Percentiles rank a stretch among this genome's conserved stretches.
These are phyloP conservation scores for Drosophila grimshawi DNA, from an alignment of 1,140 invertebrate genomes.

Conservation along the genomic window DNA sequence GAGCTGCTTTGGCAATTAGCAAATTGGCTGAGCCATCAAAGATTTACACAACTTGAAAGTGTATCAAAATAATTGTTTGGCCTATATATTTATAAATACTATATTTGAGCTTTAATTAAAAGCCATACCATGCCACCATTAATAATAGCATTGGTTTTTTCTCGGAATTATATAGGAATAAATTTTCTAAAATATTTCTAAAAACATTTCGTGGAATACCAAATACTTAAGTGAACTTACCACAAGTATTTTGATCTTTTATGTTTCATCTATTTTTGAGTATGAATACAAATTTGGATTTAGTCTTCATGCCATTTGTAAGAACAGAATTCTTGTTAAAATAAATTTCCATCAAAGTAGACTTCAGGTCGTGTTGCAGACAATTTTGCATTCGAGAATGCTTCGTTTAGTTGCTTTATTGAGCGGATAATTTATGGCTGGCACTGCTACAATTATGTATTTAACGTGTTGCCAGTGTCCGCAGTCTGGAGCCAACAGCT, in stretches of 20 bases:
- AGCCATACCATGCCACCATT: background rate
- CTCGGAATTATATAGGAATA: background rate
- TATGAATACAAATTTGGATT: too few relatives aligned
- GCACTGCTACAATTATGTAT: constrained; percentile 6
- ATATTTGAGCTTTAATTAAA: background rate
- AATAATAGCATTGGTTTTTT: background rate
- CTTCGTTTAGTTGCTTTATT: background rate
- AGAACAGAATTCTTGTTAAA: too few relatives aligned
- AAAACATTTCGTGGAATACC: background rate
- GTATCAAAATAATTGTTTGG: constrained; percentile 15
- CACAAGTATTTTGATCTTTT: too few relatives aligned
- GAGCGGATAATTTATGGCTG: constrained; percentile 2
- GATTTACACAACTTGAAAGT: constrained; percentile 20
- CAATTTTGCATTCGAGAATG: background rate
- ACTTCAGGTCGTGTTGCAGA: background rate
- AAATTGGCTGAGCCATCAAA: constrained; percentile 26
- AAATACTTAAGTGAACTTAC: too few relatives aligned
- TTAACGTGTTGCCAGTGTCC: constrained; percentile 1
- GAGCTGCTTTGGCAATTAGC: constrained; percentile 34
- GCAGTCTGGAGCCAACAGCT: background rate
- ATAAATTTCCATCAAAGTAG: too few relatives aligned
- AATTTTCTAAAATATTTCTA: background rate
- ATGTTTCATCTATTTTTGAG: too few relatives aligned
- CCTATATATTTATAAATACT: background rate
- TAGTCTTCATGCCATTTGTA: too few relatives aligned